Evolutionary conservation across 2,888 invertebrate genomes (phyloP).

Genomic region (Dolichopus griseipennis): DNA sequence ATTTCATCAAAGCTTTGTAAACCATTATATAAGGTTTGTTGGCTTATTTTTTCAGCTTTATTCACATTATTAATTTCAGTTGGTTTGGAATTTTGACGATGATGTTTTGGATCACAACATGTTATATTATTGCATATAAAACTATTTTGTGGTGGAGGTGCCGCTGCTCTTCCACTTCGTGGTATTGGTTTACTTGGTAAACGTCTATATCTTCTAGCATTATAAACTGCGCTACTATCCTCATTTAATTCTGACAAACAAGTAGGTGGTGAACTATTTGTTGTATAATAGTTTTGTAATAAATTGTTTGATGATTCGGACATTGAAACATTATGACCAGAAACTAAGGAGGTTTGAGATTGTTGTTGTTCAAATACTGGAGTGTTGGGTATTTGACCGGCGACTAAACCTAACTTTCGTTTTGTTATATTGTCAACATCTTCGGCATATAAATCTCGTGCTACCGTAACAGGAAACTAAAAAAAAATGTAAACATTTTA

Average conservation of each 20-base stretch:
- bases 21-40: constrained; percentile 40
- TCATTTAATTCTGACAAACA: not conserved
- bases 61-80: not conserved
- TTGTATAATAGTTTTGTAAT: not conserved
- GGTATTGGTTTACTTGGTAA: constrained; percentile 22
- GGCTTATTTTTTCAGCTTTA: not conserved
- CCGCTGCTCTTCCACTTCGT: constrained; percentile 17
- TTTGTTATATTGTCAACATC: constrained; percentile 22
- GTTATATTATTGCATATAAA: not conserved
- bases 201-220: not conserved
- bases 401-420: constrained; percentile 19
- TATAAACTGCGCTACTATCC: not conserved
- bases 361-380: constrained; percentile 16
- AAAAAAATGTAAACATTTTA: not conserved
- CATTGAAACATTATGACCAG: not conserved
- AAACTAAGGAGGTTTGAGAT: not conserved
- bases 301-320: not conserved
- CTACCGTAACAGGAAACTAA: constrained; percentile 49
- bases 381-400: constrained; percentile 18
- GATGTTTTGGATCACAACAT: not conserved
- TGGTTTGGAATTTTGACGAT: not conserved
- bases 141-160: not conserved
- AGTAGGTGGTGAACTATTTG: not conserved
- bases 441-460: constrained; percentile 26
- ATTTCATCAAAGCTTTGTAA: constrained; percentile 68